Evolutionary conservation across 1,140 invertebrate species (phyloP).

Genomic region (Aphelinus atriplicis): DNA sequence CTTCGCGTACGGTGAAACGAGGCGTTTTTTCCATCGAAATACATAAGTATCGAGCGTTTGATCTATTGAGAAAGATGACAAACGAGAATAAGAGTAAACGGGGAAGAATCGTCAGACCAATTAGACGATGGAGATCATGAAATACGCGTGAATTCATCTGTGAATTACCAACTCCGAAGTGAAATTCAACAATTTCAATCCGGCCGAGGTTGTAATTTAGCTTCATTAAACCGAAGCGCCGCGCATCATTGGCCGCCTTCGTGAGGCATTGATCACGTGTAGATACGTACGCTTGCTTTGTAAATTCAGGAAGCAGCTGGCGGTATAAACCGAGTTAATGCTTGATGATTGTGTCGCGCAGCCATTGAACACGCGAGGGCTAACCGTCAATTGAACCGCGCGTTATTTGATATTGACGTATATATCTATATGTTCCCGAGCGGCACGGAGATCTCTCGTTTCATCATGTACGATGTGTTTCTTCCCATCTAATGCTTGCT

Average conservation of each 20-base stretch:
- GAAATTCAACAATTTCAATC: too few species aligned
- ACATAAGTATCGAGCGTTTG: too few species aligned
- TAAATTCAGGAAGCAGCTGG: constrained; percentile 47
- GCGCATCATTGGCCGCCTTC: background rate
- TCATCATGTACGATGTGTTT: background rate
- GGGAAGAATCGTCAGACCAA: too few species aligned
- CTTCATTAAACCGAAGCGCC: background rate
- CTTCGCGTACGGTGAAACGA: too few species aligned
- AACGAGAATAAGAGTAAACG: too few species aligned
- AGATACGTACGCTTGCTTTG: background rate
- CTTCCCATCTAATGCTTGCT: background rate
- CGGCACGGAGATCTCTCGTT: background rate
- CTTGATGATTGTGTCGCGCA: background rate
- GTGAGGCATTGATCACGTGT: background rate
- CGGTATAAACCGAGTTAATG: constrained; percentile 43
- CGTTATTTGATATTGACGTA: constrained; percentile 43
- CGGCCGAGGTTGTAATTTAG: background rate
- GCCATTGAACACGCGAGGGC: constrained; percentile 41
- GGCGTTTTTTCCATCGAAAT: too few species aligned
- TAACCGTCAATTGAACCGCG: constrained; percentile 55
- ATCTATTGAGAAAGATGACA: too few species aligned
- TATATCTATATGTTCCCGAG: background rate
- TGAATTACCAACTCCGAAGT: too few species aligned
- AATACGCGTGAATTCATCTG: too few species aligned
- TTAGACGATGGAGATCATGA: too few species aligned